phyloP scores from a whole-genome alignment of 2,888 invertebrate genomes.

The Acanthosepion lycidas region DNA sequence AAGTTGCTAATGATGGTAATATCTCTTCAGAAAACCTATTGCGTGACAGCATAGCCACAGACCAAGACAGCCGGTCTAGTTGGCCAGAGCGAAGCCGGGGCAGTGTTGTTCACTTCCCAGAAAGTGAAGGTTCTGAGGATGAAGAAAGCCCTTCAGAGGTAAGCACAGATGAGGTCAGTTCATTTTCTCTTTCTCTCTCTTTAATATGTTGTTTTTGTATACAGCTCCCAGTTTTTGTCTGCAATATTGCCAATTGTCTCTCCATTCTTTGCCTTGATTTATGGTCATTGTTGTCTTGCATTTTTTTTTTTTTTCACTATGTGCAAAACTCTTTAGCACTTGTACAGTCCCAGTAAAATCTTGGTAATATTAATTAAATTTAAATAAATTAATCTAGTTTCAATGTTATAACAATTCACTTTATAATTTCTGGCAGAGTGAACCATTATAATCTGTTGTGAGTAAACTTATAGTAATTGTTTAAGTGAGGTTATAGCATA shows the following conservation, averaged over 20 bases:
- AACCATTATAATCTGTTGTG: no score
- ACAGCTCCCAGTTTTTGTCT: not conserved
- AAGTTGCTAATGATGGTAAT: slow-evolving; percentile 20
- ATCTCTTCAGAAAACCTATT: slow-evolving; percentile 70
- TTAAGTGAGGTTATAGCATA: no score
- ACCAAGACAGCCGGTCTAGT: slow-evolving; percentile 70
- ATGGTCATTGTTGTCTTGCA: not conserved
- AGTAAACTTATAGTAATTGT: no score
- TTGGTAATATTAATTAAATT: not conserved
- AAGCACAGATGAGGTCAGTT: slow-evolving; percentile 39
- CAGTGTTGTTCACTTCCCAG: slow-evolving; percentile 61
- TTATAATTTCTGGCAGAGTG: no score
- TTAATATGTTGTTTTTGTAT: not conserved
- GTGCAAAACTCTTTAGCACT: not conserved
- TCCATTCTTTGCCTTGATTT: no score
- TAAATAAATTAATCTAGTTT: no score
- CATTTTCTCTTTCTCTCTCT: not conserved
- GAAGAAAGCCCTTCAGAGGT: slow-evolving; percentile 73
- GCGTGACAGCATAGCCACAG: slow-evolving; percentile 71
- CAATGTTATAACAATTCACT: no score
- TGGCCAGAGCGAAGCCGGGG: slow-evolving; percentile 65
- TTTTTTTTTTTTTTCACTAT: not conserved
- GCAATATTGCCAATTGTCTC: not conserved
- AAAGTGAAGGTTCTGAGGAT: slow-evolving; percentile 74
- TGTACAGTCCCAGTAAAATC: not conserved